Conservation (phyloP, 2,797 vertebrate species). For the Psittacula echo region DNA sequence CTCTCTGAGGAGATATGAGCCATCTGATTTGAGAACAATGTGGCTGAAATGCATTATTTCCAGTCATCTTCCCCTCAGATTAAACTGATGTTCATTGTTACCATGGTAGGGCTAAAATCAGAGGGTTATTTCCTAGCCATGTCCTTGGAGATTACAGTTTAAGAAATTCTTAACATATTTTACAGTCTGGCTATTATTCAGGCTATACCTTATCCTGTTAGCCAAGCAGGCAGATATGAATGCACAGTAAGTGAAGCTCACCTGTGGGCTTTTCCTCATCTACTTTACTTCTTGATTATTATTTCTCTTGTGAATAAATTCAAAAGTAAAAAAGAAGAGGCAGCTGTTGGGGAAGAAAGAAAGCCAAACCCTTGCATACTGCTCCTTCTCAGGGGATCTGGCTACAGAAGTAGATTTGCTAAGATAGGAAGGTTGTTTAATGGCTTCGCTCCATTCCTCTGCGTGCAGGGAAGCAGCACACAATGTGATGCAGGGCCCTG, state of each 20-base stretch:
- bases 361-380: neutral
- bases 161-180: neutral
- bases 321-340: neutral
- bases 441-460: neutral
- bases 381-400: neutral
- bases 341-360: neutral
- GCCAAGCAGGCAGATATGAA: neutral
- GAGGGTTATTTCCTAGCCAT: neutral
- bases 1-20: neutral
- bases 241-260: neutral
- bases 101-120: neutral
- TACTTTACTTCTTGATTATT: neutral
- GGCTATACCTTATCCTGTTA: neutral
- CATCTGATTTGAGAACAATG: neutral
- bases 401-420: neutral
- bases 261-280: neutral
- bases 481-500: neutral
- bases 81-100: conserved; percentile 16
- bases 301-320: neutral
- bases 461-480: neutral
- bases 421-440: neutral
- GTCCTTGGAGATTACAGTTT: neutral
- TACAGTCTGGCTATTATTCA: neutral
- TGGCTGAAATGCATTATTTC: conserved; percentile 34
- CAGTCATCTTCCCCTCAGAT: conserved; percentile 8